phyloP scores from a whole-genome alignment of 2,797 vertebrate species.

The Pyrrhura leucotis region DNA sequence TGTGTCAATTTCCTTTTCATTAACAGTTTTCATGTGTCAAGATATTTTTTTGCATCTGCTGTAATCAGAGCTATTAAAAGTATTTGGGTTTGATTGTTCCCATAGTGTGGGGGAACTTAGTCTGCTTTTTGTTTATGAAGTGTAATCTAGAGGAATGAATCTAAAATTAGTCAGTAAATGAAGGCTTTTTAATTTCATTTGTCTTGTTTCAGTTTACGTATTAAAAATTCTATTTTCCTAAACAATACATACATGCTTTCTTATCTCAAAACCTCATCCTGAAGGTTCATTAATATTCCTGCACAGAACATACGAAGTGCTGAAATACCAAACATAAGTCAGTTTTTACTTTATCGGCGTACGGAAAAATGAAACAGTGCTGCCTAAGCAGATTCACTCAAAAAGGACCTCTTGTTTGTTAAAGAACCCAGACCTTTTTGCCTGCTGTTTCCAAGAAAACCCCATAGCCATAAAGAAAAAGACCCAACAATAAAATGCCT shows the following conservation, averaged over 20 bases:
- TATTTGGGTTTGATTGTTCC: neutral
- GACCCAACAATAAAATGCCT: neutral
- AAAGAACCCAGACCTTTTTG: neutral
- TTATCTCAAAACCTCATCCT: neutral
- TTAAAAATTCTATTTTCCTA: neutral
- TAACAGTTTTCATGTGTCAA: neutral
- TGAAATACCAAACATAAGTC: neutral
- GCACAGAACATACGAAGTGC: accelerated
- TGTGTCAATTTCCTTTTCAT: neutral
- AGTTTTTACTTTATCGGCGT: neutral
- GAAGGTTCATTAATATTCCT: neutral
- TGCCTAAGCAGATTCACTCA: neutral
- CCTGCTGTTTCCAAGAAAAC: neutral
- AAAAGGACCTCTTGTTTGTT: neutral
- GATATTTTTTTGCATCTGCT: neutral
- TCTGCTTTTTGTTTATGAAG: neutral
- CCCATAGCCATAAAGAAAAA: neutral
- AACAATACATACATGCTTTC: neutral
- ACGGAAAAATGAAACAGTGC: neutral
- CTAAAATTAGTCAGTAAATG: neutral
- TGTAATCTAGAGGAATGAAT: neutral
- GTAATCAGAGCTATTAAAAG: neutral
- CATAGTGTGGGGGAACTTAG: neutral
- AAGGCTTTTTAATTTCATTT: neutral
- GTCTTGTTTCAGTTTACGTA: neutral